Base-by-base conservation (phyloP, 2,797 vertebrate genomes). In the Pangasius larnaudii region DNA sequence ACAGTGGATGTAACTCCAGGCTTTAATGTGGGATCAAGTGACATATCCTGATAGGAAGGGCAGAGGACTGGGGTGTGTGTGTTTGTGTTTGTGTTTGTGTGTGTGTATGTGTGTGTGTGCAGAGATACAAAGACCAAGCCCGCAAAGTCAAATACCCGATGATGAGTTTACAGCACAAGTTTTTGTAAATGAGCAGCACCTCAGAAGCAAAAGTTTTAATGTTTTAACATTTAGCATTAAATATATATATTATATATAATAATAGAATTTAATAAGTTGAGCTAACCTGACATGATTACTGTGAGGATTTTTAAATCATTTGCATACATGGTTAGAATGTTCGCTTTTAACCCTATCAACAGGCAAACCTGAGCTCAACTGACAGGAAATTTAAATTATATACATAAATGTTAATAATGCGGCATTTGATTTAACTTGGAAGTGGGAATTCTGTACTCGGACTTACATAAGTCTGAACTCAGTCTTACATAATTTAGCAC, bases 1-100 rank as follows among this genome's bases (percentile, higher is more conserved):
- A 61, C 67, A 56, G 56, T 42, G 58, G 42, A 67, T 81, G 84
- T 72, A 86, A 81, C 78, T 75, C 61, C 77, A 86, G 71, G 61
- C 79, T 86, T 81, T 86, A 83, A 86, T 83, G 79, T 77, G 49
- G 77, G 79, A 89, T 86, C 79, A 85, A 75, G 30, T 84, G 86
- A 89, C 86, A 85, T 65, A 58, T 86, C 69, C 79, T 83, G 69
- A 77, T n/a, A 33, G 85, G 79, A 89, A 86, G 69, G 27, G 7
- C 36, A 36, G 84, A 80, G 84, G 75, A 84, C 27, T 85, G 39
- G 19, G 78, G 72, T 10, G 74, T 49, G 51, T 36, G 51, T 58
- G 69, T 36, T 33, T 58, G 69, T 58, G 84, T 85, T 49, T 85
- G 65, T 72, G 83, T 84, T 39, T 85, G 49, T 85, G 65, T 72